Percentiles rank a stretch among this genome's conserved stretches.
Evolutionary conservation across 2,113 vertebrate genomes (phyloP).

Genomic region (Hiodon tergisus): DNA sequence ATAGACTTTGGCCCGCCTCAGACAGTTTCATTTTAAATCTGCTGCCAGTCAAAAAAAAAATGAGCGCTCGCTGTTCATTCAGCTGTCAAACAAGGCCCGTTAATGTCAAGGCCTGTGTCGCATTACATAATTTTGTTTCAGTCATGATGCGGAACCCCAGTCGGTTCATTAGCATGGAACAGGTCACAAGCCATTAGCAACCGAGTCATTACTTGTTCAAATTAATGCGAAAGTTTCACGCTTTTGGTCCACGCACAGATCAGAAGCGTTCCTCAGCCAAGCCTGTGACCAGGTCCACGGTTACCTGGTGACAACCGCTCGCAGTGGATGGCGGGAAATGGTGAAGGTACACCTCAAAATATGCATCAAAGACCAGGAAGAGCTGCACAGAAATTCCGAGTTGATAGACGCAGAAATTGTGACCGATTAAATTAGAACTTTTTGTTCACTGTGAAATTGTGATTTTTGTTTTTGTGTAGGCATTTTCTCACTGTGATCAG

Average conservation of each 20-base stretch:
- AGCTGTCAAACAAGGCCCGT: no score
- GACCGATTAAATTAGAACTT: conserved; percentile 1
- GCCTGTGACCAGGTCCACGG: conserved; percentile 71
- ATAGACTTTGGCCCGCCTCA: no score
- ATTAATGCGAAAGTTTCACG: neutral
- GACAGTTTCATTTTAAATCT: no score
- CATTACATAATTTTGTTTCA: no score
- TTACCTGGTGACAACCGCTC: conserved; percentile 67
- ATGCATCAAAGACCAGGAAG: neutral
- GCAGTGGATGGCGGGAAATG: conserved; percentile 69
- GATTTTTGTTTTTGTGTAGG: conserved; percentile 36
- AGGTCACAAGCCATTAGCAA: no score
- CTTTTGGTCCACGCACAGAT: conserved; percentile 34
- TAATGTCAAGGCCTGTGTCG: no score
- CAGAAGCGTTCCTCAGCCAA: conserved; percentile 52
- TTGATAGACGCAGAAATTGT: neutral
- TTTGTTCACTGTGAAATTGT: neutral
- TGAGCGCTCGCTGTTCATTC: no score
- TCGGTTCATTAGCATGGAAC: no score
- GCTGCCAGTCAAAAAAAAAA: no score
- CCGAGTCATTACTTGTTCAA: no score
- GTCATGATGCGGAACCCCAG: no score
- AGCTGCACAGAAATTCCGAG: neutral
- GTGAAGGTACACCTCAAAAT: conserved; percentile 51
- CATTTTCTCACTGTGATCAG: conserved; percentile 52